Base-by-base conservation (phyloP, 2,888 invertebrate species). In the Nemoura dubitans region DNA sequence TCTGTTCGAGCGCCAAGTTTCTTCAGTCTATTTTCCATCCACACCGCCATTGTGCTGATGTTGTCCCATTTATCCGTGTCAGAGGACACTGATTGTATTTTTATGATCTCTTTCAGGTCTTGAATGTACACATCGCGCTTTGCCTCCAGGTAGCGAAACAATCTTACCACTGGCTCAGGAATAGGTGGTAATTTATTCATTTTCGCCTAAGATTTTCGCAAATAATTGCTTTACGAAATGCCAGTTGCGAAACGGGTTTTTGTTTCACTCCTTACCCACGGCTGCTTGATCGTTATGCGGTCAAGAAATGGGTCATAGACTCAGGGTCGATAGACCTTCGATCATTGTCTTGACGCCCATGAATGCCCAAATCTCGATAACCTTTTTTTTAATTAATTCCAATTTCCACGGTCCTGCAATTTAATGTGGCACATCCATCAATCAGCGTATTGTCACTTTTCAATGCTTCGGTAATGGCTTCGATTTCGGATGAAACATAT, bases 71-170 rank as follows among this genome's bases (percentile, higher is more conserved):
- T 42, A 2, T 42, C 42, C 0, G 43, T 30, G 3, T 36, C 10
- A n/a, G 42, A 16, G 14, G 83, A 83, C 7, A 83, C 83, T 7
- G 83, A 25, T 10, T 42, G 42, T 14, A 42, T 25, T 3, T n/a
- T 26, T n/a, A 83, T 42, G 42, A 83, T 83, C 10, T 42, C n/a
- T 42, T 10, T 42, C 26, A 83, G 43, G 7, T 83, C 83, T 30
- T 26, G n/a, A n/a, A 83, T 26, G 83, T 43, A 83, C 1, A n/a
- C 25, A 26, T 83, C 83, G 1, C 43, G 26, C 26, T 83, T 83
- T 30, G 83, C 83, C 26, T 83, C 83, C n/a, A 83, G 21, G 26
- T 36, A 42, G 6, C 83, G 36, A 42, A 83, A 83, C 43, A 83
- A 42, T 42, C 26, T 21, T 14, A 42, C 26, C 42, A 83, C 83